These are phyloP conservation scores for Bradypodion ventrale DNA, from an alignment of 2,797 vertebrate species.

Conservation along the genomic window DNA sequence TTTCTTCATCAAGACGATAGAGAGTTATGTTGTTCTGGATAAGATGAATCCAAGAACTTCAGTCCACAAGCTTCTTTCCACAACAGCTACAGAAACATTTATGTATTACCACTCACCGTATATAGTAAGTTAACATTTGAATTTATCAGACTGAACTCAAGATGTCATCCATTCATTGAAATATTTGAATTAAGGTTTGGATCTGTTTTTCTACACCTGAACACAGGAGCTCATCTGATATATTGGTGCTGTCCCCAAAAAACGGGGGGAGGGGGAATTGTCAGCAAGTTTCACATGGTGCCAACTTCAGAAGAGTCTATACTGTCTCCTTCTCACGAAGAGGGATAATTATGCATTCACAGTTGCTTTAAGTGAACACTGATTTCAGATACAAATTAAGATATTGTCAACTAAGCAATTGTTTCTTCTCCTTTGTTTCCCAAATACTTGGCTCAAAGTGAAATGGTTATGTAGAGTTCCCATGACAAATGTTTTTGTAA, in stretches of 20 bases:
- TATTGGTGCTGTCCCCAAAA: background rate
- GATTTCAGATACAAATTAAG: background rate
- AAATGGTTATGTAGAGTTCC: background rate
- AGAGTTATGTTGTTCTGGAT: background rate
- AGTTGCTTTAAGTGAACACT: background rate
- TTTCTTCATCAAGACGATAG: background rate
- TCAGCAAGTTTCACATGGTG: background rate
- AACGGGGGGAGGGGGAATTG: background rate
- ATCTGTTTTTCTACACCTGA: background rate
- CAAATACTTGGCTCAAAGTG: background rate
- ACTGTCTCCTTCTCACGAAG: background rate
- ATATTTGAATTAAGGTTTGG: background rate
- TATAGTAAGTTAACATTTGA: background rate
- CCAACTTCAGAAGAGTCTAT: background rate
- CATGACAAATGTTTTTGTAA: background rate
- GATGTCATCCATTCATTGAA: background rate
- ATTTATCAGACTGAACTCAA: background rate
- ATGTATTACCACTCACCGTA: background rate
- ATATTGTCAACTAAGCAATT: background rate
- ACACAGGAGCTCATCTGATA: background rate
- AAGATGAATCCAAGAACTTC: background rate
- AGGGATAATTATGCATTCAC: background rate
- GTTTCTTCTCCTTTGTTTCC: background rate
- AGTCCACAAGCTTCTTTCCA: background rate
- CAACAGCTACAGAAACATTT: background rate